Conservation (phyloP, 2,797 vertebrate genomes). For the Zalophus californianus region DNA sequence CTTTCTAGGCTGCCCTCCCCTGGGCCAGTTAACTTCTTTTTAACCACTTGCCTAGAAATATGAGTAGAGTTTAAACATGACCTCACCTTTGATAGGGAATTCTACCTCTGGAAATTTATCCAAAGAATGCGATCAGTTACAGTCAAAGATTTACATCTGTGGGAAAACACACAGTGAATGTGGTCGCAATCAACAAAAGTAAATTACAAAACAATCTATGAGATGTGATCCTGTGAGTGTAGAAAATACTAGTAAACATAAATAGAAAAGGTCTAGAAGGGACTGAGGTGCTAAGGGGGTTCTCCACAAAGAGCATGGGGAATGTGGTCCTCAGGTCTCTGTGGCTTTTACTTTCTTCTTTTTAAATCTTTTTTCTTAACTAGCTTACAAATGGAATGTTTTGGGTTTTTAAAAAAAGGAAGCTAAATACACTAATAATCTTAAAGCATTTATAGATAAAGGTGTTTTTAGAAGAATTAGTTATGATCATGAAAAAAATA, state of each 20-base stretch:
- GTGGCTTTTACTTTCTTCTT: neutral
- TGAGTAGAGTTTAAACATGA: neutral
- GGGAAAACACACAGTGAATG: neutral
- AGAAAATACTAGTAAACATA: neutral
- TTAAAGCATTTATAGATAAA: neutral
- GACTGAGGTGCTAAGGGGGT: neutral
- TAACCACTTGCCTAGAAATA: constrained; percentile 27
- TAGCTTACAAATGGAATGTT: neutral
- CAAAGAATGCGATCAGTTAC: neutral
- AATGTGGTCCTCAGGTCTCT: neutral
- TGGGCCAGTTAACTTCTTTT: neutral
- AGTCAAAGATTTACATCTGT: neutral
- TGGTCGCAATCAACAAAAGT: neutral
- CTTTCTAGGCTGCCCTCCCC: neutral
- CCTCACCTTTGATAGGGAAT: neutral
- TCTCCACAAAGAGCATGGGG: neutral
- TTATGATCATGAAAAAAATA: neutral
- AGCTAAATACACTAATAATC: neutral
- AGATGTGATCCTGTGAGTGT: neutral
- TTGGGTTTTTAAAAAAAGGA: neutral
- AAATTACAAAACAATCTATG: neutral
- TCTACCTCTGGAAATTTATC: constrained; percentile 1
- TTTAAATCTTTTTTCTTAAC: neutral
- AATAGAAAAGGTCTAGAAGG: neutral
- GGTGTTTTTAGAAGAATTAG: constrained; percentile 6